These are phyloP conservation scores for Nomada fucata DNA, from an alignment of 2,888 invertebrate species.

Conservation along the genomic window DNA sequence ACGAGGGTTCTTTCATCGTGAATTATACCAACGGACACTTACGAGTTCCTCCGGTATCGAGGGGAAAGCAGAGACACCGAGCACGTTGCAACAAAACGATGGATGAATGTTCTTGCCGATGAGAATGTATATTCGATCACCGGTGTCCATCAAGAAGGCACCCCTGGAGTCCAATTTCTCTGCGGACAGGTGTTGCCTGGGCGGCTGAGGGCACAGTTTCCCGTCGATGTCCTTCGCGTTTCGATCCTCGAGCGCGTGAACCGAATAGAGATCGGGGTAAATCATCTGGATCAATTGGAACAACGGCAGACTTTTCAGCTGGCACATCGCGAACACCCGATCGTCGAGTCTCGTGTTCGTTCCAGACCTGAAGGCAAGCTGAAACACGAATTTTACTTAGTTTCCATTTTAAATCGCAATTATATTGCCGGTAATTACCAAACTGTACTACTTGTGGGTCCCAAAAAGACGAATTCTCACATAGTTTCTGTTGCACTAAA, in stretches of 20 bases:
- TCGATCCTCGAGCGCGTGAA: conserved; percentile 89
- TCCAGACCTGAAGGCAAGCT: conserved; percentile 95
- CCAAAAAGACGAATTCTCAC: too few relatives aligned
- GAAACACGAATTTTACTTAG: conserved; percentile 45
- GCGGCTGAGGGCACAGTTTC: conserved; percentile 87
- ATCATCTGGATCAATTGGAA: conserved; percentile 91
- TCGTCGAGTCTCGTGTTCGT: conserved; percentile 96
- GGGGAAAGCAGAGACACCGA: conserved; percentile 90
- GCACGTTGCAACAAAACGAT: conserved; percentile 90
- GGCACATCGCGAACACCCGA: conserved; percentile 96
- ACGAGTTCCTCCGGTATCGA: conserved; percentile 91
- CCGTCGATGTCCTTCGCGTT: conserved; percentile 84
- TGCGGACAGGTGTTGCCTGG: conserved; percentile 93
- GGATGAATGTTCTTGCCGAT: conserved; percentile 92
- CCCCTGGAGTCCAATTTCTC: conserved; percentile 93
- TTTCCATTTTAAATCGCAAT: neutral
- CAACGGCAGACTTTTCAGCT: conserved; percentile 95
- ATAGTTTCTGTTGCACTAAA: too few relatives aligned
- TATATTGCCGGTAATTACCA: too few relatives aligned
- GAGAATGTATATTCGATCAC: conserved; percentile 92
- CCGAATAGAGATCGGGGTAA: conserved; percentile 96
- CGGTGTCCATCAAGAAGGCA: conserved; percentile 96
- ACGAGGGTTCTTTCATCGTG: too few relatives aligned
- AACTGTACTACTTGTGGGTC: too few relatives aligned
- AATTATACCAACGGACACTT: conserved; percentile 54